Evolutionary conservation across 2,797 vertebrate genomes (phyloP).

Genomic region (Danionella dracula): DNA sequence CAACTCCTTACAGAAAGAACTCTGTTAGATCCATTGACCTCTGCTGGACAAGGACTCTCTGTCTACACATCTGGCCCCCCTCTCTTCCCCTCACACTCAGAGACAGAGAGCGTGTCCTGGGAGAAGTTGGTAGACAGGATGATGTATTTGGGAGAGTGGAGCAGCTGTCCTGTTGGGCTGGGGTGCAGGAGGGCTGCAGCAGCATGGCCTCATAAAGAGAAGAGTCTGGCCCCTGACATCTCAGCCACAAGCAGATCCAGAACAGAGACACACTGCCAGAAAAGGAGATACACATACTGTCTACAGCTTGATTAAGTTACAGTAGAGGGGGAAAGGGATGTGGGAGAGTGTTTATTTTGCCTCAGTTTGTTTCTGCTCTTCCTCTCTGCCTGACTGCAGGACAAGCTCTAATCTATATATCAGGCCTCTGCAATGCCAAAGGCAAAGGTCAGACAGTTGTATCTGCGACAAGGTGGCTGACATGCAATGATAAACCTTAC

Average conservation of each 20-base stretch:
- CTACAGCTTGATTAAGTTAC: constrained; percentile 49
- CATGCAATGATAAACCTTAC: constrained; percentile 23
- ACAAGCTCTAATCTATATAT: constrained; percentile 38
- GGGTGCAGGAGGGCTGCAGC: constrained; percentile 31
- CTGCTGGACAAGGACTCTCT: constrained; percentile 65
- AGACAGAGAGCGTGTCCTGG: constrained; percentile 50
- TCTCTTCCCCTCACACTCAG: neutral
- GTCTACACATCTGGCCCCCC: constrained; percentile 63
- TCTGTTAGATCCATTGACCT: constrained; percentile 72
- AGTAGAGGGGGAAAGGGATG: constrained; percentile 40
- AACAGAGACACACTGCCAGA: constrained; percentile 30
- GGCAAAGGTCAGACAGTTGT: constrained; percentile 41
- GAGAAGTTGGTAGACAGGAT: constrained; percentile 44
- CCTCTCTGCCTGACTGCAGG: constrained; percentile 26
- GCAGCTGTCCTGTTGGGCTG: constrained; percentile 46
- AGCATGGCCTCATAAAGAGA: constrained; percentile 40
- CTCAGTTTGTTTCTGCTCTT: constrained; percentile 34
- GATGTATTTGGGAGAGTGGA: constrained; percentile 44
- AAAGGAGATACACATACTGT: constrained; percentile 29
- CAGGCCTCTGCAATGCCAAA: constrained; percentile 24
- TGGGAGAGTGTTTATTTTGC: constrained; percentile 46
- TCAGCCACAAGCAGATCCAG: constrained; percentile 35
- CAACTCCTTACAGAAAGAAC: constrained; percentile 42
- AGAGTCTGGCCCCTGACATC: constrained; percentile 37
- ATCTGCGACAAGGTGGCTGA: constrained; percentile 38